Evolutionary conservation across 2,888 invertebrate genomes (phyloP).

Genomic region (Chymomyza procnemis): DNA sequence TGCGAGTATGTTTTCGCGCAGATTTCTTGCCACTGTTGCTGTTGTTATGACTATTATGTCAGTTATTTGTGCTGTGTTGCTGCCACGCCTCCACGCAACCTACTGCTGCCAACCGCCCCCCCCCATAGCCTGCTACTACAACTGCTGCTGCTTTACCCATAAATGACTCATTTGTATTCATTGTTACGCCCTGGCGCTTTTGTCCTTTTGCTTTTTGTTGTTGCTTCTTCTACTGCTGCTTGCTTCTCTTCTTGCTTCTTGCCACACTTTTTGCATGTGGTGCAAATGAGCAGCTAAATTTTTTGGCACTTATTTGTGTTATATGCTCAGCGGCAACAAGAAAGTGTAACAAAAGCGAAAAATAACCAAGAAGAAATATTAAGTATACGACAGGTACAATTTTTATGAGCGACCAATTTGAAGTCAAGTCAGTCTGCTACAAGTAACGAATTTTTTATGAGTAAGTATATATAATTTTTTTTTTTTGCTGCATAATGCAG

Average conservation of each 20-base stretch:
- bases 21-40: not conserved
- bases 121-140: slow-evolving; percentile 22
- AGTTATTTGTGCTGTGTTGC: not conserved
- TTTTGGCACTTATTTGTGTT: slow-evolving; percentile 33
- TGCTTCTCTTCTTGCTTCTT: not conserved
- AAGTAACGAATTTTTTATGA: not conserved
- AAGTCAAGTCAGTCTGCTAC: not conserved
- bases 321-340: not conserved
- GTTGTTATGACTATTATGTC: not conserved
- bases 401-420: not conserved
- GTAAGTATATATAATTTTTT: no score
- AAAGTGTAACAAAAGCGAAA: no score
- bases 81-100: not conserved
- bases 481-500: not conserved
- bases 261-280: slow-evolving; percentile 12
- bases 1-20: not conserved
- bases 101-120: not conserved
- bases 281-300: slow-evolving; percentile 43
- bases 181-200: slow-evolving; percentile 55
- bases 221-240: not conserved
- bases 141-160: slow-evolving; percentile 43
- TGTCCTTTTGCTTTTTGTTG: slow-evolving; percentile 24
- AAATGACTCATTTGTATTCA: slow-evolving; percentile 65
- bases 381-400: not conserved
- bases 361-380: not conserved